These are phyloP conservation scores for Xiphias gladius DNA, from an alignment of 2,113 vertebrate species.

Conservation along the genomic window DNA sequence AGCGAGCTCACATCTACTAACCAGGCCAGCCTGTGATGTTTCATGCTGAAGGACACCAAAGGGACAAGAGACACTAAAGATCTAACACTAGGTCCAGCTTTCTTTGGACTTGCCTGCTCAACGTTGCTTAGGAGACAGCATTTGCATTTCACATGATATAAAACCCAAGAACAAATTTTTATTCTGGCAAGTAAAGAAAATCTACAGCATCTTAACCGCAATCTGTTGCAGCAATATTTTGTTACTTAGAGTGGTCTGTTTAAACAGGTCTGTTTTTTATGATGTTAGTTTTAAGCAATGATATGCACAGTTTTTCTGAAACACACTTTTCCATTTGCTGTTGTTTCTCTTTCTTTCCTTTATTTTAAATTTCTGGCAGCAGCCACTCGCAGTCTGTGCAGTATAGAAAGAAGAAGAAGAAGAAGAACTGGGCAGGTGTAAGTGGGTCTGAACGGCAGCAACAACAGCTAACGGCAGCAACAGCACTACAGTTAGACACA, in stretches of 20 bases:
- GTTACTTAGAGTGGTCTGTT: constrained; percentile 6
- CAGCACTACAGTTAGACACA: constrained; percentile 2
- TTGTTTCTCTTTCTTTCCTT: neutral
- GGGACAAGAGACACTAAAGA: constrained; percentile 44
- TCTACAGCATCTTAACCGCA: constrained; percentile 31
- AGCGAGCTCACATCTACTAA: constrained; percentile 51
- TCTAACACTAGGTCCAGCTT: constrained; percentile 47
- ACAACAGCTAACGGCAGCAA: neutral
- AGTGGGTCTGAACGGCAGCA: neutral
- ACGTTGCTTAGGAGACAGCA: constrained; percentile 64
- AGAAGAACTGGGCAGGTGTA: constrained; percentile 2
- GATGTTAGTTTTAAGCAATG: neutral
- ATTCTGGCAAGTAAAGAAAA: constrained; percentile 15
- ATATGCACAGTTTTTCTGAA: neutral
- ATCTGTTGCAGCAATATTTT: constrained; percentile 24
- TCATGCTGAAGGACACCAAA: constrained; percentile 59
- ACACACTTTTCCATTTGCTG: constrained; percentile 1
- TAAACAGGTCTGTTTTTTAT: constrained; percentile 1
- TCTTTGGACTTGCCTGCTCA: constrained; percentile 25
- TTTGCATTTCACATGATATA: constrained; percentile 27
- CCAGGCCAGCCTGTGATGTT: constrained; percentile 54
- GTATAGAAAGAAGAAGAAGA: neutral
- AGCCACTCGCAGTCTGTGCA: neutral
- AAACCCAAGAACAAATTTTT: constrained; percentile 1
- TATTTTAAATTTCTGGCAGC: constrained; percentile 13